Percentiles rank a stretch among this genome's conserved stretches.
These are phyloP conservation scores for Sardinella longiceps DNA, from an alignment of 2,797 vertebrate genomes.

Conservation along the genomic window DNA sequence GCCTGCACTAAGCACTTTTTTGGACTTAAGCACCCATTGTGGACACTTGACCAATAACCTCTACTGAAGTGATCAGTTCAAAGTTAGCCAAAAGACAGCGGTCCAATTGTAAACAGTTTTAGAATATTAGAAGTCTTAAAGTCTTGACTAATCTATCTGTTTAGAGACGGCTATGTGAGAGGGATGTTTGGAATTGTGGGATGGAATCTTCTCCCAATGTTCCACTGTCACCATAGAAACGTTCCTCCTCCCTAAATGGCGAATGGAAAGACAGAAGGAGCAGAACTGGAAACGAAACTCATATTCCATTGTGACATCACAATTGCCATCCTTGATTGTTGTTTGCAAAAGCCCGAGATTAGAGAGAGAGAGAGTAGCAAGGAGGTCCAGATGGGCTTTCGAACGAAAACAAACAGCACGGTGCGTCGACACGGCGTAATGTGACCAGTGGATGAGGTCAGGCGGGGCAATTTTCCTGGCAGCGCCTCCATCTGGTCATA, in stretches of 20 bases:
- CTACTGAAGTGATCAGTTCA: not conserved
- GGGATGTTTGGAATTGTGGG: not conserved
- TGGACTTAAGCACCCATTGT: too few relatives aligned
- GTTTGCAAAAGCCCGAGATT: not conserved
- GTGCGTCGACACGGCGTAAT: not conserved
- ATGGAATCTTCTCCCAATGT: not conserved
- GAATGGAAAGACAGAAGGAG: not conserved
- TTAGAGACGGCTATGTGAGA: not conserved
- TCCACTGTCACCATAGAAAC: not conserved
- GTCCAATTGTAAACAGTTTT: not conserved
- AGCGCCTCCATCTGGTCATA: not conserved
- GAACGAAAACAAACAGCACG: not conserved
- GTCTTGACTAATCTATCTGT: not conserved
- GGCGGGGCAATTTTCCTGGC: not conserved
- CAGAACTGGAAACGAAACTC: not conserved
- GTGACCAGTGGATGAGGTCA: not conserved
- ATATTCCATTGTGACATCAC: conserved; percentile 14
- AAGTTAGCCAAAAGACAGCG: not conserved
- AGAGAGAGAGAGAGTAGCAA: not conserved
- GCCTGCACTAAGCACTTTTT: too few relatives aligned
- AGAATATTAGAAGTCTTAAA: not conserved
- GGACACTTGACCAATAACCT: not conserved
- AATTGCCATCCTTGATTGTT: not conserved
- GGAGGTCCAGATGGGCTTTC: not conserved
- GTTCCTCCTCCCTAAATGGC: not conserved